Base-by-base conservation (phyloP, 2,113 vertebrate genomes). In the Periophthalmodon schlosseri region DNA sequence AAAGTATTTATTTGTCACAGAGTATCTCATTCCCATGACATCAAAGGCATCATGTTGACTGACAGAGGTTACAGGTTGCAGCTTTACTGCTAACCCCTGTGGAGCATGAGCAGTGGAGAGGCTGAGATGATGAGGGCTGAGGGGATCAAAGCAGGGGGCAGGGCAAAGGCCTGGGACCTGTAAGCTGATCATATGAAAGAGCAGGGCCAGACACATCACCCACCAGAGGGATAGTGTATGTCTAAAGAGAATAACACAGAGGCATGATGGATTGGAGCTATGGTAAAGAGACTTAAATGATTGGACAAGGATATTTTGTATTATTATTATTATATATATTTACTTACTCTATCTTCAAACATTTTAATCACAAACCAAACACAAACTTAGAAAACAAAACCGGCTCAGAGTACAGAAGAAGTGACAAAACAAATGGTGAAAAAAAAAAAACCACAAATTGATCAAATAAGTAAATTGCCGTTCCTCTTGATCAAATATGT, bases 51-150 rank as follows among this genome's bases (percentile, higher is more conserved):
- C 1, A 18, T 56, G 52, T 56, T 56, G 52, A n/a, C 20, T 2
- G 7, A 20, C 52, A 56, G 52, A 56, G 52, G 52, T 21, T 0
- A 3, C 52, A 21, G 52, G 20, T 56, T 18, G 39, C 8, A 44
- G 39, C 39, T 44, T 44, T 44, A 44, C 6, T 11, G 39, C 39
- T 39, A 9, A 39, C 36, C 1, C 8, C 18, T 2, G 52, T n/a
- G 18, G 6, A 21, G 20, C 0, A 10, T 20, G 6, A 16, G 60
- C 3, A 16, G 12, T 50, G 57, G 65, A 36, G 3, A 61, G 14
- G 6, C 10, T 46, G 70, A 69, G 70, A 72, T 57, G 50, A 78
- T 61, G 82, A 77, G 58, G 0, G 52, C 72, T 60, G 33, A 46
- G 12, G 60, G 57, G 77, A 64, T 75, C 16, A 63, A 34, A 61